Percentiles rank a stretch among this genome's conserved stretches.
Conservation (phyloP, 2,888 invertebrate genomes). For the Athripsodes cinereus region DNA sequence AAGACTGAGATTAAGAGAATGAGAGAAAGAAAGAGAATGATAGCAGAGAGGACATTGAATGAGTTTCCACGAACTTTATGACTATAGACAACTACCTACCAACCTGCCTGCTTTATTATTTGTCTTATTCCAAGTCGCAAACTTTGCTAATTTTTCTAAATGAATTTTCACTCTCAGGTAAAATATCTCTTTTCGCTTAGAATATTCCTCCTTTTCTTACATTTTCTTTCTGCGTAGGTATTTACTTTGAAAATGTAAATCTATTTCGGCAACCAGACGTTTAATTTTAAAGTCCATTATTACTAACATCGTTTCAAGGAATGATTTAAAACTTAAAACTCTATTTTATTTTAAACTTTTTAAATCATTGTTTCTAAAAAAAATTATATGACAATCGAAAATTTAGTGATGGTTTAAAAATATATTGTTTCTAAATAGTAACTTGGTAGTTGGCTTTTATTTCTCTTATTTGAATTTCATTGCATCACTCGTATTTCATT, state of each 20-base stretch:
- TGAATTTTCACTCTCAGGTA: slow-evolving; percentile 5
- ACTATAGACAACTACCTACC: too few species aligned
- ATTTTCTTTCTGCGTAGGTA: neutral
- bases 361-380: neutral
- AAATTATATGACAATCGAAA: neutral
- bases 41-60: too few species aligned
- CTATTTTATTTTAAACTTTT: neutral
- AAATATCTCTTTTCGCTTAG: slow-evolving; percentile 6
- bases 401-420: neutral
- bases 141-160: slow-evolving; percentile 11
- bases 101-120: too few species aligned
- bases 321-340: too few species aligned
- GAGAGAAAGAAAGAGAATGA: too few species aligned
- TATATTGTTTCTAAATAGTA: neutral
- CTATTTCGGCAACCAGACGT: too few species aligned
- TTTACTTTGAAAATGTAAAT: neutral
- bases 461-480: neutral
- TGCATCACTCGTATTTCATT: neutral
- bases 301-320: too few species aligned
- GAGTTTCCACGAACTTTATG: too few species aligned
- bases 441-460: neutral
- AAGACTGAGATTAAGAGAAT: too few species aligned
- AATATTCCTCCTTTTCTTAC: neutral
- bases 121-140: slow-evolving; percentile 3
- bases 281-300: too few species aligned